phyloP scores from a whole-genome alignment of 2,113 vertebrate genomes.

The Hippoglossus stenolepis region DNA sequence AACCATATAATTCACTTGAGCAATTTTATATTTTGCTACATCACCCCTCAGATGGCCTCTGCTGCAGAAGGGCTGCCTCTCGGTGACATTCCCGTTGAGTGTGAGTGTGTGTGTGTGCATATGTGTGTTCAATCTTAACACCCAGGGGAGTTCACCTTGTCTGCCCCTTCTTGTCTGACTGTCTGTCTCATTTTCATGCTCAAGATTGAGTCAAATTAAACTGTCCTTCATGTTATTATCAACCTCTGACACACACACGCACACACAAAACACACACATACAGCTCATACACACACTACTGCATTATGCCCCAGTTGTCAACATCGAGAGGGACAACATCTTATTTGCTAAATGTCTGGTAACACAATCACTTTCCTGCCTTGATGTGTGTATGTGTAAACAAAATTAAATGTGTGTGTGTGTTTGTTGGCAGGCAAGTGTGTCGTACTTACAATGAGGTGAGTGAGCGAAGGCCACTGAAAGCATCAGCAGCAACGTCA shows the following conservation, averaged over 20 bases:
- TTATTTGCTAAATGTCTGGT: constrained; percentile 69
- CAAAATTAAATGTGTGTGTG: neutral
- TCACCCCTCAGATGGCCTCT: constrained; percentile 24
- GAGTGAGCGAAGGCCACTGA: constrained; percentile 96
- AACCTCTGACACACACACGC: constrained; percentile 31
- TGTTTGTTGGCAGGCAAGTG: neutral
- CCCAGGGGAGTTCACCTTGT: constrained; percentile 64
- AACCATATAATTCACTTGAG: constrained; percentile 42
- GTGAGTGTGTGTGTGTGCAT: neutral
- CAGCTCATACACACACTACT: constrained; percentile 8
- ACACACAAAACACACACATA: constrained; percentile 8
- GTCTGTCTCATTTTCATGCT: constrained; percentile 72
- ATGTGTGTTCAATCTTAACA: constrained; percentile 32
- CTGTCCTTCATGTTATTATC: constrained; percentile 78
- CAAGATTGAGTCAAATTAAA: constrained; percentile 77
- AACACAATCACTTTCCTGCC: constrained; percentile 41
- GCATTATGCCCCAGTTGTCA: constrained; percentile 40
- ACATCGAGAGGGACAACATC: constrained; percentile 43
- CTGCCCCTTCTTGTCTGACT: constrained; percentile 65
- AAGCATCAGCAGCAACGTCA: constrained; percentile 95
- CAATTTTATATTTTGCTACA: constrained; percentile 37
- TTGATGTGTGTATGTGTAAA: constrained; percentile 23
- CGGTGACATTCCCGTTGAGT: constrained; percentile 20
- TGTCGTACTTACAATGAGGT: constrained; percentile 94
- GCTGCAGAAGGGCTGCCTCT: constrained; percentile 8